Evolutionary conservation across 2,888 invertebrate genomes (phyloP).

Genomic region (Cerastoderma edule): DNA sequence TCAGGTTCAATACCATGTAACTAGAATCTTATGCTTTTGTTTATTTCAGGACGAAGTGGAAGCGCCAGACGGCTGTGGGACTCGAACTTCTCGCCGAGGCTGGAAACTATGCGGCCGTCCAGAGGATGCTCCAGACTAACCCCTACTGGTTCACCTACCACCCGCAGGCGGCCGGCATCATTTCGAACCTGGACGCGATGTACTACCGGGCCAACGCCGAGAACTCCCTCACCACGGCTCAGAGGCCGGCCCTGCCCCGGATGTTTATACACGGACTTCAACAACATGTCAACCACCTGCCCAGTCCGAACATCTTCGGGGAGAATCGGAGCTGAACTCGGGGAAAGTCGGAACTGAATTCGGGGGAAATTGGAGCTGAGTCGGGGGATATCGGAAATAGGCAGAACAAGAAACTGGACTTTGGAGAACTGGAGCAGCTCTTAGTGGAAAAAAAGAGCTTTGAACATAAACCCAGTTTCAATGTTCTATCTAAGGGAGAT

Average conservation of each 20-base stretch:
- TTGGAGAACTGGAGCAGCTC: too few relatives aligned
- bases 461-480: too few relatives aligned
- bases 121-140: conserved; percentile 88
- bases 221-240: conserved; percentile 60
- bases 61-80: conserved; percentile 98
- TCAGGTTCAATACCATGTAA: too few relatives aligned
- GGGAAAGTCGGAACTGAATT: not conserved
- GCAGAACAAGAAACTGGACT: too few relatives aligned
- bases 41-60: conserved; percentile 98
- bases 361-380: not conserved
- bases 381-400: too few relatives aligned
- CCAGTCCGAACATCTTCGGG: conserved; percentile 68
- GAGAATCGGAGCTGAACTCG: conserved; percentile 68
- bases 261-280: conserved; percentile 80
- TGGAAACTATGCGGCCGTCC: conserved; percentile 99
- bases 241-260: conserved; percentile 78
- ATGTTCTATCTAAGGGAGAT: too few relatives aligned
- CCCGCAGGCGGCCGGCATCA: conserved; percentile 77
- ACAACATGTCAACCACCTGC: conserved; percentile 76
- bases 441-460: too few relatives aligned
- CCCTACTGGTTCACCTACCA: conserved; percentile 84
- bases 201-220: conserved; percentile 66
- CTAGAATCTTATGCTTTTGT: too few relatives aligned
- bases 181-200: conserved; percentile 78
- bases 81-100: conserved; percentile 98